Evolutionary conservation across 2,888 invertebrate genomes (phyloP).

Genomic region (Cyclophora punctaria): DNA sequence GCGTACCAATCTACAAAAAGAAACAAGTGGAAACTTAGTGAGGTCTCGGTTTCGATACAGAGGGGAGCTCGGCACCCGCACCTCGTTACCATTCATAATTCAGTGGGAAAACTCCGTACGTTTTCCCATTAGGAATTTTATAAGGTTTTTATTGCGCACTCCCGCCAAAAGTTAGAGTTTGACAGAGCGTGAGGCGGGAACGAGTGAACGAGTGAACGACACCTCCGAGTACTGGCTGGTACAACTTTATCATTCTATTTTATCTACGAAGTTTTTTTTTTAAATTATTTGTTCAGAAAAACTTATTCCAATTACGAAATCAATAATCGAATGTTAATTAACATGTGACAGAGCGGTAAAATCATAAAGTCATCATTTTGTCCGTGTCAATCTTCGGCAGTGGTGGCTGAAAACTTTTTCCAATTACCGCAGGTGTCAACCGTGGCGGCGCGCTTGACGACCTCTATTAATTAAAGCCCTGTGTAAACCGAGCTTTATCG

Average conservation of each 20-base stretch:
- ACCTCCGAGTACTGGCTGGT: background rate
- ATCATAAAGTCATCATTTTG: background rate
- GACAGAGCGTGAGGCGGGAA: conserved; percentile 14
- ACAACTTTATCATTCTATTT: conserved; percentile 10
- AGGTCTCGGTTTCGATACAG: conserved; percentile 26
- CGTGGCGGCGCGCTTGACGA: conserved; percentile 45
- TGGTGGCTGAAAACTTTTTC: conserved; percentile 10
- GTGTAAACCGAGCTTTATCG: conserved; percentile 73
- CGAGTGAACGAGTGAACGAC: conserved; percentile 1
- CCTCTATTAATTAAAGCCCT: conserved; percentile 72
- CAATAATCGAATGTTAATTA: background rate
- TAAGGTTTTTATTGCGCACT: conserved; percentile 68
- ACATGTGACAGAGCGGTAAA: background rate
- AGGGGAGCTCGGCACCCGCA: conserved; percentile 32
- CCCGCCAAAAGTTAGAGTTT: conserved; percentile 46
- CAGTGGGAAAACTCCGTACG: conserved; percentile 69
- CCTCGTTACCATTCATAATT: conserved; percentile 75
- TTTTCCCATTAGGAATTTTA: conserved; percentile 74
- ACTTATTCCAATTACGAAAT: conserved; percentile 14
- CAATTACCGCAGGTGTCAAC: conserved; percentile 24
- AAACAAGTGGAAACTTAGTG: conserved; percentile 56
- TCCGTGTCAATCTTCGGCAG: background rate
- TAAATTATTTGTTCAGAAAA: too few relatives aligned
- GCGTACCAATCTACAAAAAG: conserved; percentile 57
- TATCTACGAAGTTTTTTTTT: too few relatives aligned